Evolutionary conservation across 2,888 invertebrate genomes (phyloP), one percentile per base, ranked within the genome.

Genomic region (Drosophila emarginata): DNA sequence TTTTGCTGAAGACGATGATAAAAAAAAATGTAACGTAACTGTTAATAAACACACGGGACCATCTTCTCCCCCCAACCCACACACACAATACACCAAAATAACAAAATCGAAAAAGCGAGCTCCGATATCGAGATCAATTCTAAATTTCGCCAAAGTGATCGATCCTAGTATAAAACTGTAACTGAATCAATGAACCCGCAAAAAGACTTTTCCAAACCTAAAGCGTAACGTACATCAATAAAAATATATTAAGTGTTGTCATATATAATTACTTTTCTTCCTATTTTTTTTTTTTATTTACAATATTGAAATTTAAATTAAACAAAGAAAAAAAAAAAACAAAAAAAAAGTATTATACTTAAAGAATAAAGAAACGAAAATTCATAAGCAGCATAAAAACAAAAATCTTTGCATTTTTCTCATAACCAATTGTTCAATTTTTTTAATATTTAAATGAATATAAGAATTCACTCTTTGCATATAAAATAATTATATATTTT

Each of bases 71-170:
- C 23, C 52, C 23, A 32, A 15, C 54, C 32, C 32, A 36, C 65
- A 70, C 50, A 72, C 66, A 65, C 62, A 45, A 18, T 9, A 45
- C 45, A 45, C 21, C 40, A 21, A 45, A 45, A 45, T 21, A 45
- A 45, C 72, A 65, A 77, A 67, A 58, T 14, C 72, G 67, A 73
- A 69, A 72, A 65, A 54, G 54, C 54, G 54, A 54, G 54, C 54
- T 54, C 32, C 54, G 54, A 54, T 54, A 54, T 36, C 54, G 54
- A 54, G 54, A 54, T 54, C 18, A 32, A 36, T 36, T 54, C 54
- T 54, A 79, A 82, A 86, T 86, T 86, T 67, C 72, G 80, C 76
- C 87, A 84, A 84, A 73, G 83, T 85, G 80, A 82, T 32, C 67
- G 71, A 74, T 82, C 72, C 79, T 84, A 86, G 63, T 58, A 28